Percentiles rank a stretch among this genome's conserved stretches.
phyloP scores from a whole-genome alignment of 2,113 vertebrate genomes.

The Microcebus ravelobensis region DNA sequence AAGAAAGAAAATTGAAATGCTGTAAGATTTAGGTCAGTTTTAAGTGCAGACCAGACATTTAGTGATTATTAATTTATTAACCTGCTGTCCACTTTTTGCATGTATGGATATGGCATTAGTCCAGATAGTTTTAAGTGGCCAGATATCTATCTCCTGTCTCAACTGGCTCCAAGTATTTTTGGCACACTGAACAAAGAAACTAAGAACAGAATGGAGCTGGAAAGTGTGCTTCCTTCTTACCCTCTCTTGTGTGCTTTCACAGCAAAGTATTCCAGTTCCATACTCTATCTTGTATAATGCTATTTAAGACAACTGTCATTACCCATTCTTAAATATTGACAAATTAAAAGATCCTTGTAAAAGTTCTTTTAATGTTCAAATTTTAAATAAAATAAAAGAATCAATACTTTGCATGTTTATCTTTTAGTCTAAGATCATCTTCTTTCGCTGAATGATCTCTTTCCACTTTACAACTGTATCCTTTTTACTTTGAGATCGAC shows the following conservation, averaged over 20 bases:
- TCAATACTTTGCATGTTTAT: not conserved
- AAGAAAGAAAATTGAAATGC: slow-evolving; percentile 42
- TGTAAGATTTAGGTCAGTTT: slow-evolving; percentile 34
- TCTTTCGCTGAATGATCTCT: not conserved
- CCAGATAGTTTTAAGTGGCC: slow-evolving; percentile 19
- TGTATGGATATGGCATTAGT: slow-evolving; percentile 20
- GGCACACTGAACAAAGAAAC: slow-evolving; percentile 42
- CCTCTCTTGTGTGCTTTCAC: not conserved
- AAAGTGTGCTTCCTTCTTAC: not conserved
- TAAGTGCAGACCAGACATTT: not conserved
- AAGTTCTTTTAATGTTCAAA: not conserved
- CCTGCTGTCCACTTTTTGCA: not conserved
- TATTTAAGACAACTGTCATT: not conserved
- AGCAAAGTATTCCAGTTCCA: not conserved
- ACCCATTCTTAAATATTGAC: not conserved
- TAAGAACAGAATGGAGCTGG: not conserved
- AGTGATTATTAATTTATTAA: slow-evolving; percentile 67
- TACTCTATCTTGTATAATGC: not conserved
- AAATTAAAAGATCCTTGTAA: not conserved
- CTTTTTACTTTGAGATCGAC: not conserved
- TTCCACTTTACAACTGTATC: not conserved
- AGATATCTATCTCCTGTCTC: slow-evolving; percentile 26
- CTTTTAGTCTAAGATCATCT: not conserved
- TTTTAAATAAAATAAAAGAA: slow-evolving; percentile 3
- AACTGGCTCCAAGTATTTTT: slow-evolving; percentile 25